Conservation (phyloP, 2,797 vertebrate genomes). For the Centroberyx gerrardi region DNA sequence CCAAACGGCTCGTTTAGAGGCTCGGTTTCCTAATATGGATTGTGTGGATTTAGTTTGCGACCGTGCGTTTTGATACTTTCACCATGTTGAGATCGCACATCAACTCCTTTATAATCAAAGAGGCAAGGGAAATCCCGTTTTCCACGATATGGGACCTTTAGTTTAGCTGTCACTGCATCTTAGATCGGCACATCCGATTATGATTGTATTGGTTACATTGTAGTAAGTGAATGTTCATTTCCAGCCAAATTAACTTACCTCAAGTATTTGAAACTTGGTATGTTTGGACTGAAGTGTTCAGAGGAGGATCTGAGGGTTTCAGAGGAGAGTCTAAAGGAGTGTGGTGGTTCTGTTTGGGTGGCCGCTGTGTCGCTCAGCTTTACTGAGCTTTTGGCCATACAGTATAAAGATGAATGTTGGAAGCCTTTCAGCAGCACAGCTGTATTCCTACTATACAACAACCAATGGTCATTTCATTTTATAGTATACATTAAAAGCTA, state of each 20-base stretch:
- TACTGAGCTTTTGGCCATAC: conserved; percentile 41
- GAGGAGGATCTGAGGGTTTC: background rate
- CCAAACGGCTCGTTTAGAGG: too few relatives aligned
- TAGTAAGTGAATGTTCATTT: background rate
- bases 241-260: conserved; percentile 24
- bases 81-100: too few relatives aligned
- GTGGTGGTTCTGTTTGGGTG: conserved; percentile 1
- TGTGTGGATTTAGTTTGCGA: too few relatives aligned
- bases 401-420: conserved; percentile 34
- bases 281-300: conserved; percentile 40
- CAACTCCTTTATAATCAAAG: too few relatives aligned
- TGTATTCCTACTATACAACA: conserved; percentile 25
- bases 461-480: conserved; percentile 24
- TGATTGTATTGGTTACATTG: conserved; percentile 28
- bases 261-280: conserved; percentile 32
- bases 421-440: conserved; percentile 21
- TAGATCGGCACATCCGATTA: background rate
- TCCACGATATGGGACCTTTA: too few relatives aligned
- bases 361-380: conserved; percentile 50
- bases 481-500: conserved; percentile 10
- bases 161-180: conserved; percentile 3
- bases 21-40: too few relatives aligned
- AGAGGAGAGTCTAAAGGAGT: background rate
- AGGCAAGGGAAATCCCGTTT: too few relatives aligned
- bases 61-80: too few relatives aligned